Percentiles rank a stretch among this genome's conserved stretches.
These are phyloP conservation scores for Ginglymostoma cirratum DNA, from an alignment of 2,113 vertebrate genomes.

Conservation along the genomic window DNA sequence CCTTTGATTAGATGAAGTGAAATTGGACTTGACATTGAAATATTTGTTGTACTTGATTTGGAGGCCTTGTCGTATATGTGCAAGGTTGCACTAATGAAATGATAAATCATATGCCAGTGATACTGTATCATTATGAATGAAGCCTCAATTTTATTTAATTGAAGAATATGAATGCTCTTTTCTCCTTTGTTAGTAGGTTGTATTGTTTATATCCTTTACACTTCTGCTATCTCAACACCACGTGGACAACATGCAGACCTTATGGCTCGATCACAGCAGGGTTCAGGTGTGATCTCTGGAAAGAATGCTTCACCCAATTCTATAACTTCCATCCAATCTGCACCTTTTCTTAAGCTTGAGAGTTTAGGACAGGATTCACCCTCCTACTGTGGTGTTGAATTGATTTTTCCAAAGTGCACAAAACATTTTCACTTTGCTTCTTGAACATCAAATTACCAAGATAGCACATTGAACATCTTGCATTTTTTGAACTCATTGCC, in stretches of 20 bases:
- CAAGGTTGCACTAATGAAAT: neutral
- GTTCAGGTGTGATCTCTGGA: neutral
- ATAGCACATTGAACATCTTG: neutral
- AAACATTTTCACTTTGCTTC: neutral
- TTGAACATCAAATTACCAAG: neutral
- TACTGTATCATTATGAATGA: neutral
- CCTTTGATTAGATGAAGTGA: neutral
- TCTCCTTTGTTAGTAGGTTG: neutral
- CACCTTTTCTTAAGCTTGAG: neutral
- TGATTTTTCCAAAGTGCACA: neutral
- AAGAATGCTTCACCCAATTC: neutral
- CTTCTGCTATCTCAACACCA: neutral
- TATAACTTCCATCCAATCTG: neutral
- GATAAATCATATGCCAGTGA: neutral
- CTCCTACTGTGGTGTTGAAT: neutral
- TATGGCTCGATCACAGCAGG: neutral
- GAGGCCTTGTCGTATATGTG: neutral
- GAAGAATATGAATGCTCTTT: neutral
- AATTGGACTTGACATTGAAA: neutral
- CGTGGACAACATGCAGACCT: neutral
- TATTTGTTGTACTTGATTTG: neutral
- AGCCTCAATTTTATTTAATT: neutral
- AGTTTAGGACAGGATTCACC: neutral
- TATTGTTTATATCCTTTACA: neutral
- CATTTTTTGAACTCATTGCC: neutral